phyloP scores from a whole-genome alignment of 64 coral and sea anemone species.

The Stichodactyla helianthus region DNA sequence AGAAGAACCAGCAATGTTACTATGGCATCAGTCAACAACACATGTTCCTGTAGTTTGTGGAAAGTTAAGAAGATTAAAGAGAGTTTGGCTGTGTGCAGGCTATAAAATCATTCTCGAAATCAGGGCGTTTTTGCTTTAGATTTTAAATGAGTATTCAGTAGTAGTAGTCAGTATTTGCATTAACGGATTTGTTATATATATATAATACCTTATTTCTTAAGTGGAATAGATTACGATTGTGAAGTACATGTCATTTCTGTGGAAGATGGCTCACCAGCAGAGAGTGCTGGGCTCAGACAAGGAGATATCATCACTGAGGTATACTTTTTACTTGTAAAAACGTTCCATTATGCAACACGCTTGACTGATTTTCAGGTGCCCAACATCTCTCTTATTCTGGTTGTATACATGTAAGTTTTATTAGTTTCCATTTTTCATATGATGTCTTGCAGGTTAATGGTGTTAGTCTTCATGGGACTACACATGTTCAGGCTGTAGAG shows the following conservation, averaged over 20 bases:
- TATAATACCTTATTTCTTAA: neutral
- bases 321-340: neutral
- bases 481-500: constrained; percentile 61
- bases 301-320: constrained; percentile 59
- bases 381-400: too few relatives aligned
- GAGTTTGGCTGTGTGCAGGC: too few relatives aligned
- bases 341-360: neutral
- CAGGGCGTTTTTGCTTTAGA: too few relatives aligned
- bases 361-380: too few relatives aligned
- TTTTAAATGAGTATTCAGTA: too few relatives aligned
- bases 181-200: neutral
- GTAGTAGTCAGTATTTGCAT: neutral
- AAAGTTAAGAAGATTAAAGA: too few relatives aligned
- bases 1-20: too few relatives aligned
- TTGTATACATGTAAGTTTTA: too few relatives aligned
- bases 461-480: constrained; percentile 16
- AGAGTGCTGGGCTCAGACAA: constrained; percentile 50
- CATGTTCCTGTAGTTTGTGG: too few relatives aligned
- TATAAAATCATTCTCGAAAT: too few relatives aligned
- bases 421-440: neutral
- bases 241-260: constrained; percentile 69
- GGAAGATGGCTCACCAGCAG: constrained; percentile 53
- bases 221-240: constrained; percentile 70
- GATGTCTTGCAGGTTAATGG: constrained; percentile 43
- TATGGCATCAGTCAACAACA: too few relatives aligned